Evolutionary conservation across 2,888 invertebrate species (phyloP), one percentile per base, ranked within the genome.

Genomic region (Lasius fuliginosus): DNA sequence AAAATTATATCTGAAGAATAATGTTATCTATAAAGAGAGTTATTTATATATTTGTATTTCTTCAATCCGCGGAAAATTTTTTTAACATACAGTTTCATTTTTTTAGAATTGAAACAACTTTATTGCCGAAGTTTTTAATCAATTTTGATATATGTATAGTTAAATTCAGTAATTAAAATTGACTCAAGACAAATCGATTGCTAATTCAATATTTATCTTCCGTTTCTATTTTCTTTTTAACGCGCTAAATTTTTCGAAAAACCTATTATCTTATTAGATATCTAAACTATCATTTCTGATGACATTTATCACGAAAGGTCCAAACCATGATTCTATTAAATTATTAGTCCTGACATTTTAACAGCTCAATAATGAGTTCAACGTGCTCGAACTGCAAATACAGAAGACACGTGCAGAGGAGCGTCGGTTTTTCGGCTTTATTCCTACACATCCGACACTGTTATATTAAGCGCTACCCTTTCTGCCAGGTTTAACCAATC

Each of bases 401-500:
- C 36, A 40, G 12, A 36, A 33, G 53, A 77, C 36, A 53, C 8
- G 56, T 64, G n/a, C 77, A 42, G 23, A 36, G 30, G 23, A 58
- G n/a, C 15, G 71, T 30, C 60, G 27, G n/a, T 71, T 77, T 85
- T 82, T 83, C 84, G 46, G 62, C 67, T 64, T 75, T 84, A 87
- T 81, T 79, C 85, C 83, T 89, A 68, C n/a, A 9, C 84, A 81
- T 67, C 77, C 82, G 84, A 71, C 81, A 81, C 79, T 67, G 89
- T 87, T 89, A 85, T 87, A 89, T 89, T 89, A 87, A 89, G 86
- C 85, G 27, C 88, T 84, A 89, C 86, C 89, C 86, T 89, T 89
- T 75, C 74, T 67, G 84, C 67, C 85, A 76, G 79, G 85, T 83
- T 86, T 68, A 85, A 87, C 87, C 77, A 89, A 85, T 86, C 88